These are phyloP conservation scores for Trissolcus brochymenae DNA, from an alignment of 2,888 invertebrate species.

Conservation along the genomic window DNA sequence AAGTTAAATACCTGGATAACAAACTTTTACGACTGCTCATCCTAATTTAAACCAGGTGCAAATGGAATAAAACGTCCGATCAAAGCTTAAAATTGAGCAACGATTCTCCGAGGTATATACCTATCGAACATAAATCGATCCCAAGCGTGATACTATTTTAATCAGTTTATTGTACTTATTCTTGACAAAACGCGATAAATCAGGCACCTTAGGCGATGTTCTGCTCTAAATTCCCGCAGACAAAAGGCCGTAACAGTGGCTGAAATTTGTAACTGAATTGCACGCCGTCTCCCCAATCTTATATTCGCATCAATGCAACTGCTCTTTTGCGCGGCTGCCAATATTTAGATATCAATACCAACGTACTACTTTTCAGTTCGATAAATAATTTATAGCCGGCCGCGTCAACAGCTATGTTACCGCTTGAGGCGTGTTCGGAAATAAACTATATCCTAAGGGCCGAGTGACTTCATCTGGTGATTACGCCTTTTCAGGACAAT, in stretches of 20 bases:
- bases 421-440: slow-evolving; percentile 40
- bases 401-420: slow-evolving; percentile 47
- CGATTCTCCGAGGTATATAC: background rate
- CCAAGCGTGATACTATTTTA: slow-evolving; percentile 11
- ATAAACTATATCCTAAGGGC: slow-evolving; percentile 32
- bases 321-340: slow-evolving; percentile 31
- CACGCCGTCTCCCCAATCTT: slow-evolving; percentile 16
- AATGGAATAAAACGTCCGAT: slow-evolving; percentile 12
- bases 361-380: slow-evolving; percentile 19
- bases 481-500: slow-evolving; percentile 43
- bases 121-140: slow-evolving; percentile 15
- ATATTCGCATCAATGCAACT: slow-evolving; percentile 37
- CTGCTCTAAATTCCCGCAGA: slow-evolving; percentile 4
- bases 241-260: slow-evolving; percentile 15
- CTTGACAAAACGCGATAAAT: slow-evolving; percentile 19
- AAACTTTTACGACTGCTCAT: slow-evolving; percentile 19
- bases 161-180: slow-evolving; percentile 16
- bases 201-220: slow-evolving; percentile 10
- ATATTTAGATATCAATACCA: slow-evolving; percentile 55
- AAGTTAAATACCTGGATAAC: background rate
- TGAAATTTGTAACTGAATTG: slow-evolving; percentile 45
- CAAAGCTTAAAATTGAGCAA: background rate
- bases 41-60: slow-evolving; percentile 32
- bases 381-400: slow-evolving; percentile 46
- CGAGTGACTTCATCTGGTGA: slow-evolving; percentile 43